Evolutionary conservation across 1,140 invertebrate genomes (phyloP), one percentile per base, ranked within the genome.

Genomic region (Heliconius congener): DNA sequence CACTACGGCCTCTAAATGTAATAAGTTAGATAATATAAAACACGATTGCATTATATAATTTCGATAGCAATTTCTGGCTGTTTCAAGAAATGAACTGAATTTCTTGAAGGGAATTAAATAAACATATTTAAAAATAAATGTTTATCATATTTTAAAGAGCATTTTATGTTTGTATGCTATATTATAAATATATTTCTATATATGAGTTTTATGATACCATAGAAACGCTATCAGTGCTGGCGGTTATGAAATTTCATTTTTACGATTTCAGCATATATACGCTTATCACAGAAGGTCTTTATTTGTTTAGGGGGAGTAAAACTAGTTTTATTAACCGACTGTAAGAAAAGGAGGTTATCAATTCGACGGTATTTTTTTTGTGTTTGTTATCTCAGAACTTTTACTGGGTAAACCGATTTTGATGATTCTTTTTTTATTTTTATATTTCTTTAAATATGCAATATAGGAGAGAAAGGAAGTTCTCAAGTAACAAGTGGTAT

Each of bases 201-300:
- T 11, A 75, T 8, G 0, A 55, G 23, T 77, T 77, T 77, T 52
- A 77, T 55, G 76, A 70, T 52, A 50, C 30, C 70, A 76, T 71
- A 77, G 76, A 72, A 77, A 77, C n/a, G 76, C 76, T 77, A 77
- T 77, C 76, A 75, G 57, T 16, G 3, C 66, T 46, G 66, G 42
- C 39, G 23, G 75, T 71, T 76, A 71, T 71, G 75, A 76, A 76
- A 76, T 77, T 34, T 77, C 50, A 71, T 52, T 77, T 77, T 77
- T 75, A 75, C 57, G 57, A 66, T 75, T 74, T 13, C 3, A 66
- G 11, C 27, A 66, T 13, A 66, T 66, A 66, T 30, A 66, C 23
- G 23, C 60, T 66, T 66, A 66, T 66, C 60, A 66, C 1, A 66
- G 60, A 57, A 66, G 60, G 11, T 66, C 60, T 66, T 66, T 66